Evolutionary conservation across 92 coral and sea anemone species (phyloP).

Genomic region (Palythoa heliodiscus): DNA sequence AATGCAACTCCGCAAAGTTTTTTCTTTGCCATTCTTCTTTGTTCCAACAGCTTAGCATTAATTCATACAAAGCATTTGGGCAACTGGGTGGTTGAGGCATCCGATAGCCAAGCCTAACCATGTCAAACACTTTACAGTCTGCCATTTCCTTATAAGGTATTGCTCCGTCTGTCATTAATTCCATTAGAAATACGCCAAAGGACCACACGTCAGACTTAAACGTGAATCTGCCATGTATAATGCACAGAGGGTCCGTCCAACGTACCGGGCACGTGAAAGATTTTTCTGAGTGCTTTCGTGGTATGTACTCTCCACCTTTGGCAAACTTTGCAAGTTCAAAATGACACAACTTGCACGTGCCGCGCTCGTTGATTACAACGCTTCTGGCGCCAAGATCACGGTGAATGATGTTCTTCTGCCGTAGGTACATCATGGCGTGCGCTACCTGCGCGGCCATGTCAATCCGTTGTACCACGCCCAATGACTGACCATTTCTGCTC

Average conservation of each 20-base stretch:
- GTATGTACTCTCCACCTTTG: slow-evolving; percentile 35
- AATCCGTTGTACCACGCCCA: slow-evolving; percentile 32
- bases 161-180: slow-evolving; percentile 26
- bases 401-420: slow-evolving; percentile 29
- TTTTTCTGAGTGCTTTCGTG: slow-evolving; percentile 21
- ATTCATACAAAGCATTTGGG: slow-evolving; percentile 27
- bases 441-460: slow-evolving; percentile 42
- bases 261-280: slow-evolving; percentile 37
- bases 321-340: slow-evolving; percentile 43
- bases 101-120: slow-evolving; percentile 41
- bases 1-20: slow-evolving; percentile 34
- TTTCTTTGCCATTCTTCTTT: slow-evolving; percentile 25
- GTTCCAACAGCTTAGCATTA: slow-evolving; percentile 33
- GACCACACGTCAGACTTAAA: slow-evolving; percentile 38
- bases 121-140: slow-evolving; percentile 35
- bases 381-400: slow-evolving; percentile 42
- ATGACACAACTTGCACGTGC: slow-evolving; percentile 22
- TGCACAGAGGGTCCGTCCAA: slow-evolving; percentile 36
- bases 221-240: slow-evolving; percentile 20
- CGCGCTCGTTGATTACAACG: slow-evolving; percentile 20
- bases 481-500: slow-evolving; percentile 29
- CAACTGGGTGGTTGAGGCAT: slow-evolving; percentile 14
- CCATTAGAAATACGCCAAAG: slow-evolving; percentile 37
- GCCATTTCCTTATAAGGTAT: slow-evolving; percentile 43
- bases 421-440: slow-evolving; percentile 42